These are phyloP conservation scores for Microctenopoma lineatum DNA, from an alignment of 2,797 vertebrate genomes.

Conservation along the genomic window DNA sequence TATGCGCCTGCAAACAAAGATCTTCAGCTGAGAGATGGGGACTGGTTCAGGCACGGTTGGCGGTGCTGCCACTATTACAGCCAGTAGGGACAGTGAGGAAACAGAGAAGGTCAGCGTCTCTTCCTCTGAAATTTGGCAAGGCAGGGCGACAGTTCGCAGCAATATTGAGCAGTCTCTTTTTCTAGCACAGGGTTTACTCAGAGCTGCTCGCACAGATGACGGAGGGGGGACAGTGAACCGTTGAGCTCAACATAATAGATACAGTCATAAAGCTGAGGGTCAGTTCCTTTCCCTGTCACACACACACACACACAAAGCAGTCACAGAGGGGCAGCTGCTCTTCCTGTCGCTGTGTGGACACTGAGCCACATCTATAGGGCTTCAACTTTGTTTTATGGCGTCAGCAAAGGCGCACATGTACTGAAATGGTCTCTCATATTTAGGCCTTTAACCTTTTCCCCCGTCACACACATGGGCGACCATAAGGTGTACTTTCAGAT, in stretches of 20 bases:
- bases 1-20: slow-evolving; percentile 35
- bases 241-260: slow-evolving; percentile 70
- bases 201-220: slow-evolving; percentile 48
- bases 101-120: slow-evolving; percentile 57
- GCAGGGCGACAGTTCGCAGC: slow-evolving; percentile 38
- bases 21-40: slow-evolving; percentile 5
- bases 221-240: slow-evolving; percentile 49
- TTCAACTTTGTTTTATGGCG: slow-evolving; percentile 44
- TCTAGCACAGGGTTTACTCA: slow-evolving; percentile 18
- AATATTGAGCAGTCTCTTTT: slow-evolving; percentile 39
- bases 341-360: slow-evolving; percentile 76
- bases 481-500: slow-evolving; percentile 73
- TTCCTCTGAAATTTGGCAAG: slow-evolving; percentile 61
- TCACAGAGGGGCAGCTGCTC: slow-evolving; percentile 76
- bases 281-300: slow-evolving; percentile 55
- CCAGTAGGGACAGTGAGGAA: slow-evolving; percentile 62
- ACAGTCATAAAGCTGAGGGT: slow-evolving; percentile 72
- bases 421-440: slow-evolving; percentile 19
- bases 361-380: slow-evolving; percentile 58
- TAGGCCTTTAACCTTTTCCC: slow-evolving; percentile 28
- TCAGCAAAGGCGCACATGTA: slow-evolving; percentile 52
- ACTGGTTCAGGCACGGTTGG: not conserved
- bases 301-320: slow-evolving; percentile 42
- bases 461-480: slow-evolving; percentile 14
- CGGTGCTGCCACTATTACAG: slow-evolving; percentile 36